Evolutionary conservation across 2,113 vertebrate genomes (phyloP).

Genomic region (Lophochroa leadbeateri): DNA sequence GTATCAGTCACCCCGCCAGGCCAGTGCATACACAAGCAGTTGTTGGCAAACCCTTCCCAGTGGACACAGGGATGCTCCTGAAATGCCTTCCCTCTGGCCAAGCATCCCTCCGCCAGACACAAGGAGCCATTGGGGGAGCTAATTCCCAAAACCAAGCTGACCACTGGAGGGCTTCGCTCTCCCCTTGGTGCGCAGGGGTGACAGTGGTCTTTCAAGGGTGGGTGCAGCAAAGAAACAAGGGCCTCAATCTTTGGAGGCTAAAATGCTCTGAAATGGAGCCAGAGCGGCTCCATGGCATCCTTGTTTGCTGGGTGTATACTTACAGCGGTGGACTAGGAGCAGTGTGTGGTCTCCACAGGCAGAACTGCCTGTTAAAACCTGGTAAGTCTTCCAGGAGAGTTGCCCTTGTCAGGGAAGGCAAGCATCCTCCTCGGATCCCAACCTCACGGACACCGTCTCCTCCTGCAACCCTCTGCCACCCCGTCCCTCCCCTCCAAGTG

Average conservation of each 20-base stretch:
- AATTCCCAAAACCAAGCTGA: not conserved
- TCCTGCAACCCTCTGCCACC: not conserved
- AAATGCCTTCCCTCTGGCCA: not conserved
- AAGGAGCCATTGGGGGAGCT: not conserved
- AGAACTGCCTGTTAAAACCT: not conserved
- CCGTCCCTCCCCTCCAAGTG: rapidly evolving
- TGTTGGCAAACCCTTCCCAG: not conserved
- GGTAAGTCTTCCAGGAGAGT: not conserved
- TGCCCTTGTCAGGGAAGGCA: rapidly evolving
- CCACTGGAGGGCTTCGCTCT: not conserved
- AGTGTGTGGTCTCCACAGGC: not conserved
- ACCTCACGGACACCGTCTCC: not conserved
- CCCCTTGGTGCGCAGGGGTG: not conserved
- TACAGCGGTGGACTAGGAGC: not conserved
- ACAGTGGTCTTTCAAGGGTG: not conserved
- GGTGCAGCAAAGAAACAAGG: not conserved
- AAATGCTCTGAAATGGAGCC: not conserved
- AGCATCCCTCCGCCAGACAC: rapidly evolving
- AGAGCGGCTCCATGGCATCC: not conserved
- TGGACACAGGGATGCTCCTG: not conserved
- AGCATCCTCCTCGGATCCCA: not conserved
- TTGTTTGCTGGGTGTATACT: not conserved
- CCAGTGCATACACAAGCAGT: not conserved
- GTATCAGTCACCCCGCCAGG: not conserved
- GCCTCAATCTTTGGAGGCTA: not conserved